Conservation (phyloP, 2,797 vertebrate species). For the Neosilurus mollespiculum region DNA sequence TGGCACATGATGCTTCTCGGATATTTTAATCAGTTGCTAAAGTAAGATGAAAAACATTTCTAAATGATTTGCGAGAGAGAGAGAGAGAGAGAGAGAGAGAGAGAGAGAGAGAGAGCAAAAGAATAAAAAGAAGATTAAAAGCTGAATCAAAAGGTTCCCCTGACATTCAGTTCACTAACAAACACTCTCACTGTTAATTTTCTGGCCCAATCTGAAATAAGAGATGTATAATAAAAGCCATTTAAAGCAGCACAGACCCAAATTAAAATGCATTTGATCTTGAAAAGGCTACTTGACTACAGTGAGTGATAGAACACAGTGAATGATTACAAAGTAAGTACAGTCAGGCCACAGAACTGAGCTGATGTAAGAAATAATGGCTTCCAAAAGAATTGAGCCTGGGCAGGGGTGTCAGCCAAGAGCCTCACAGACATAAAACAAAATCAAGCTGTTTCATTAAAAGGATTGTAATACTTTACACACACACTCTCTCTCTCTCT, state of each 20-base stretch:
- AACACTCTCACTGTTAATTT: conserved; percentile 58
- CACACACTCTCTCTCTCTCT: too few relatives aligned
- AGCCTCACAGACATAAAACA: background rate
- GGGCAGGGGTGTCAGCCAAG: background rate
- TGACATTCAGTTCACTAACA: conserved; percentile 56
- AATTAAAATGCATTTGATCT: conserved; percentile 21
- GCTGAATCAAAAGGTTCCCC: background rate
- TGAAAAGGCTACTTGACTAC: conserved; percentile 11
- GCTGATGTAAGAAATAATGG: conserved; percentile 17
- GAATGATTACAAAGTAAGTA: conserved; percentile 7
- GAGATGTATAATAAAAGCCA: background rate
- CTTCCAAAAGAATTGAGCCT: background rate
- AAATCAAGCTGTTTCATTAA: background rate
- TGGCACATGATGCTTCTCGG: conserved; percentile 50
- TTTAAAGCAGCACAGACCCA: background rate
- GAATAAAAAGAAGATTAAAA: conserved; percentile 20
- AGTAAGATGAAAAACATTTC: conserved; percentile 24
- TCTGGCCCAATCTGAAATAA: background rate
- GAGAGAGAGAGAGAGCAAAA: conserved; percentile 14
- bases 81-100: conserved; percentile 12
- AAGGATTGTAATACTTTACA: background rate
- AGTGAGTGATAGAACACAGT: conserved; percentile 5
- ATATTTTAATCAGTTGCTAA: conserved; percentile 59
- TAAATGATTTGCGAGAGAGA: conserved; percentile 8
- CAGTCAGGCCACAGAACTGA: background rate